Evolutionary conservation across 2,888 invertebrate genomes (phyloP), one percentile per base, ranked within the genome.

Genomic region (Ophion ellenae): DNA sequence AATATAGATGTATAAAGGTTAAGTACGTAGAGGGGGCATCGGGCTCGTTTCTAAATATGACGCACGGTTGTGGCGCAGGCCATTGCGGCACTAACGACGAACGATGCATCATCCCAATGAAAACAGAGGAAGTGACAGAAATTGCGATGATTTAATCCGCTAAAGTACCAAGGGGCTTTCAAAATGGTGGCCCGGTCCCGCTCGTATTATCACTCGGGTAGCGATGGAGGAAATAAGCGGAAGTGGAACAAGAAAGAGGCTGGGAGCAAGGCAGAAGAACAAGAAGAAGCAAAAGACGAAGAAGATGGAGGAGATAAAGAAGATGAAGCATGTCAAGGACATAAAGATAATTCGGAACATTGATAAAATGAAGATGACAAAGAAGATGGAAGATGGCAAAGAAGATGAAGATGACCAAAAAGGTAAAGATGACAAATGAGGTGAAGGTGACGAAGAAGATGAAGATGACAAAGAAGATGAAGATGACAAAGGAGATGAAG

Each of bases 71-170:
- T 20, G 53, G 79, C 84, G 85, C 17, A 82, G 87, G 84, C 82
- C 87, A 85, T 87, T 85, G 85, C 87, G 83, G 86, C 87, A 89
- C 88, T 91, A 91, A 90, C 89, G 90, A 91, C 88, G 88, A 78
- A 69, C 91, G 86, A 91, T 91, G 88, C 89, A 90, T 91, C 90
- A 91, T 90, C 82, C 86, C 64, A 83, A 84, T 77, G 89, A 88
- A 90, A 91, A 90, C 88, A 90, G 89, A 88, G 87, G 84, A 85
- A 89, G 89, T 90, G 89, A 91, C 90, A 90, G 89, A 90, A 89
- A 90, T 91, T 89, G 88, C 87, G 87, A 80, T 90, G 90, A 90
- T 91, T 90, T 90, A 90, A 88, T 63, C 61, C 57, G 20, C 74
- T 75, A 69, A 70, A 67, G 70, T 74, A 20, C 67, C 20, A 70